phyloP scores from a whole-genome alignment of 2,888 invertebrate species.

The Tethea ocularis region DNA sequence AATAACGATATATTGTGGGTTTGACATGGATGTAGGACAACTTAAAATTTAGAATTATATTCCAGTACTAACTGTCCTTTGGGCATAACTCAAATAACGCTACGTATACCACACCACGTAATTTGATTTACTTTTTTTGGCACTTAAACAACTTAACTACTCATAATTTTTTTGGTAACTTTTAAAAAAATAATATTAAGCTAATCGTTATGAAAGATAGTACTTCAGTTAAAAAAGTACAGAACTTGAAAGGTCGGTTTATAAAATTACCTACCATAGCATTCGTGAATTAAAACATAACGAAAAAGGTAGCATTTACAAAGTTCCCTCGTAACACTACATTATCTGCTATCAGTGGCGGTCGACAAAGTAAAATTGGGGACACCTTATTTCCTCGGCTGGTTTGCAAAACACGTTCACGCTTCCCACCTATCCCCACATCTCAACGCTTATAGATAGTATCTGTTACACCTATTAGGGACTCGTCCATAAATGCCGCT shows the following conservation, averaged over 20 bases:
- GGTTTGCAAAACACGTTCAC: constrained; percentile 83
- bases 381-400: constrained; percentile 80
- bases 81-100: too few species aligned
- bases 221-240: not conserved
- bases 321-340: constrained; percentile 68
- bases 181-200: not conserved
- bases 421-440: constrained; percentile 82
- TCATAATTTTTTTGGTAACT: too few species aligned
- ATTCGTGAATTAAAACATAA: constrained; percentile 48
- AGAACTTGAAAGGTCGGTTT: not conserved
- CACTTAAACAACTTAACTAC: too few species aligned
- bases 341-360: constrained; percentile 77
- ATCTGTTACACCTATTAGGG: constrained; percentile 76
- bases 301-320: constrained; percentile 59
- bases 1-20: not conserved
- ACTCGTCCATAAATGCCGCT: constrained; percentile 21
- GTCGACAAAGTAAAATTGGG: constrained; percentile 80
- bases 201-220: not conserved
- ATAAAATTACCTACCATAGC: not conserved
- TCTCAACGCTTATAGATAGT: constrained; percentile 82
- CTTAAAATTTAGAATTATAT: not conserved
- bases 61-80: too few species aligned
- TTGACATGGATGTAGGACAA: not conserved
- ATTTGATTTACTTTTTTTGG: too few species aligned
- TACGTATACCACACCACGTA: too few species aligned